A percentile compares a stretch with the other conserved stretches of the same genome.
phyloP scores from a whole-genome alignment of 2,113 vertebrate genomes.

The Camelus dromedarius region DNA sequence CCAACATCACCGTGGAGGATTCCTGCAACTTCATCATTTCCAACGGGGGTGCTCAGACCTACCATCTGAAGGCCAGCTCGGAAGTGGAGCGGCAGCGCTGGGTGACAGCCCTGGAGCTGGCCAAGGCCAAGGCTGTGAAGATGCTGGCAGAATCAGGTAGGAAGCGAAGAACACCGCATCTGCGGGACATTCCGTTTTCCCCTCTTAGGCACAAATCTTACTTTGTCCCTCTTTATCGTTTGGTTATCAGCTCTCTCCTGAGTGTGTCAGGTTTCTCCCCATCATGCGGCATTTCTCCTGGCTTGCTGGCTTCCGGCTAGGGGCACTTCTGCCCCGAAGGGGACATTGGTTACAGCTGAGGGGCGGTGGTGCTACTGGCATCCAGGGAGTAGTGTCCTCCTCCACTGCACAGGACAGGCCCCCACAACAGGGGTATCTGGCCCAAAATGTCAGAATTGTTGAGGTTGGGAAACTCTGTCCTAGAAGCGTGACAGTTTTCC shows the following conservation, averaged over 20 bases:
- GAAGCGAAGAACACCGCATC: background rate
- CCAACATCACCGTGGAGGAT: conserved; percentile 97
- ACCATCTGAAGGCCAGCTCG: conserved; percentile 97
- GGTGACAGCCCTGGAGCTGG: conserved; percentile 97
- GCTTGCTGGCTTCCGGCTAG: background rate
- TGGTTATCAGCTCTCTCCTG: background rate
- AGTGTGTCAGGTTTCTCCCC: background rate
- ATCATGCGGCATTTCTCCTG: background rate
- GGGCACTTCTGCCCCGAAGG: background rate
- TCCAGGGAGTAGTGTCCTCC: background rate
- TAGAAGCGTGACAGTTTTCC: background rate
- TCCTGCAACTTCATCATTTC: conserved; percentile 99
- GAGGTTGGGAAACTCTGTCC: background rate
- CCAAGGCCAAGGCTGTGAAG: conserved; percentile 96
- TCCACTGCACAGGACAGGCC: background rate
- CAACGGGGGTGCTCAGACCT: conserved; percentile 97
- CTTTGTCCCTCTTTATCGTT: background rate
- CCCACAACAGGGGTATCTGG: background rate
- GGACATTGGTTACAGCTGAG: background rate
- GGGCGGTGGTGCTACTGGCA: rapidly evolving
- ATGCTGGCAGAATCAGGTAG: conserved; percentile 97
- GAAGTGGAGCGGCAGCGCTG: conserved; percentile 98
- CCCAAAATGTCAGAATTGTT: background rate
- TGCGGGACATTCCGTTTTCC: background rate
- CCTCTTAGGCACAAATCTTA: background rate